A percentile compares a stretch with the other conserved stretches of the same genome.
Conservation (phyloP, 2,888 invertebrate genomes). For the Monopis laevigella region DNA sequence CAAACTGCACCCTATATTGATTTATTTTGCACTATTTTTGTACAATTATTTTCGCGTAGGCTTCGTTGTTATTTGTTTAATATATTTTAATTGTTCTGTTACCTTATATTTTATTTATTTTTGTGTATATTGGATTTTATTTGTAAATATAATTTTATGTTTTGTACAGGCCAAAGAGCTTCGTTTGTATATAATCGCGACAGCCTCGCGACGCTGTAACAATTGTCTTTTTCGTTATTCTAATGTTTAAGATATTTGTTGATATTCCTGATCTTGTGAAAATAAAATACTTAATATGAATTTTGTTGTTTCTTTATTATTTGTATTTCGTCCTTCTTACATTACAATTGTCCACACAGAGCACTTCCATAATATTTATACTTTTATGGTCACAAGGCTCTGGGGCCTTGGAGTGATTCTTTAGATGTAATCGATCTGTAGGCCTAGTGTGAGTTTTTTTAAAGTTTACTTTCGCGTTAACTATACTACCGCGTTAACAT, state of each 20-base stretch:
- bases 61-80: slow-evolving; percentile 10
- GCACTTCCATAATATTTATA: too few relatives aligned
- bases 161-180: slow-evolving; percentile 64
- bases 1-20: slow-evolving; percentile 24
- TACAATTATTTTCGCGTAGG: slow-evolving; percentile 21
- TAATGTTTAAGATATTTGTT: slow-evolving; percentile 66
- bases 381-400: too few relatives aligned
- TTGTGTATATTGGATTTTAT: slow-evolving; percentile 15
- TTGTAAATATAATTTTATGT: slow-evolving; percentile 13
- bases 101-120: slow-evolving; percentile 31
- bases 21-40: slow-evolving; percentile 16
- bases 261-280: slow-evolving; percentile 66
- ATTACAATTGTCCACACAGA: too few relatives aligned
- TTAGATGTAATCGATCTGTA: too few relatives aligned
- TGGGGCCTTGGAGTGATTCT: too few relatives aligned
- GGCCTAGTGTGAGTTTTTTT: too few relatives aligned
- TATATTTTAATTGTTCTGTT: slow-evolving; percentile 19
- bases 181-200: slow-evolving; percentile 50
- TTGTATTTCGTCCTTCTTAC: too few relatives aligned
- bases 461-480: too few relatives aligned
- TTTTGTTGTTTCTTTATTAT: too few relatives aligned
- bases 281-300: slow-evolving; percentile 62
- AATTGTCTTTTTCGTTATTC: slow-evolving; percentile 47
- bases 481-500: too few relatives aligned
- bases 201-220: slow-evolving; percentile 1